Percentiles rank a stretch among this genome's conserved stretches.
These are phyloP conservation scores for Callimorpha dominula DNA, from an alignment of 2,888 invertebrate species.

Conservation along the genomic window DNA sequence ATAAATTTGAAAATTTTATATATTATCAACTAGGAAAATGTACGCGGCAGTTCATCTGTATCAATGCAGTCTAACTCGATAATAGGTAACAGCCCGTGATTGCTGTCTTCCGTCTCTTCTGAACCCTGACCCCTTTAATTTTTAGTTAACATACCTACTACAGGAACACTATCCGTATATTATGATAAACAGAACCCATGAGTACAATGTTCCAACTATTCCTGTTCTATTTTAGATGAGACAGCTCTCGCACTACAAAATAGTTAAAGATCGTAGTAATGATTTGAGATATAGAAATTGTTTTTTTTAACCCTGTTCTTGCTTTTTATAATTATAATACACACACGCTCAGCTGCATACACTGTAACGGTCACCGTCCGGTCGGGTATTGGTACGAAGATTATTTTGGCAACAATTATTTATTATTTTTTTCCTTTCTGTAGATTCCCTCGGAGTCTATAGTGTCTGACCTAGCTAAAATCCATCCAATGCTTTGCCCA, in stretches of 20 bases:
- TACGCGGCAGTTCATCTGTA: conserved; percentile 29
- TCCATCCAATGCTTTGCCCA: too few species aligned
- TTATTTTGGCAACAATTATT: too few species aligned
- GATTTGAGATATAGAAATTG: too few species aligned
- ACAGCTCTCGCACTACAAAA: not conserved
- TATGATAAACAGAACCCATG: not conserved
- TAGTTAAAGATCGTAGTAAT: not conserved
- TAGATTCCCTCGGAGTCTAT: too few species aligned
- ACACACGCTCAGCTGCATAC: too few species aligned
- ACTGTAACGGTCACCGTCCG: too few species aligned
- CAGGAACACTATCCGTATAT: not conserved
- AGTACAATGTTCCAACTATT: not conserved
- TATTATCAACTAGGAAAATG: conserved; percentile 5
- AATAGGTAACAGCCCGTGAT: conserved; percentile 69
- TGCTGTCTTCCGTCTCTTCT: conserved; percentile 68
- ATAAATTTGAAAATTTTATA: not conserved
- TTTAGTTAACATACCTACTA: conserved; percentile 42
- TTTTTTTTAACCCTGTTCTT: too few species aligned
- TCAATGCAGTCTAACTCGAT: conserved; percentile 68
- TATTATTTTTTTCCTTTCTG: too few species aligned
- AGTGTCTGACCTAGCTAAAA: too few species aligned
- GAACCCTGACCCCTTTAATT: conserved; percentile 62
- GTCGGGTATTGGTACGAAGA: too few species aligned
- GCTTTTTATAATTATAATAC: too few species aligned
- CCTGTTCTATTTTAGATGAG: not conserved